Percentiles rank a stretch among this genome's conserved stretches.
Evolutionary conservation across 2,888 invertebrate species (phyloP).

Genomic region (Idaea dimidiata): DNA sequence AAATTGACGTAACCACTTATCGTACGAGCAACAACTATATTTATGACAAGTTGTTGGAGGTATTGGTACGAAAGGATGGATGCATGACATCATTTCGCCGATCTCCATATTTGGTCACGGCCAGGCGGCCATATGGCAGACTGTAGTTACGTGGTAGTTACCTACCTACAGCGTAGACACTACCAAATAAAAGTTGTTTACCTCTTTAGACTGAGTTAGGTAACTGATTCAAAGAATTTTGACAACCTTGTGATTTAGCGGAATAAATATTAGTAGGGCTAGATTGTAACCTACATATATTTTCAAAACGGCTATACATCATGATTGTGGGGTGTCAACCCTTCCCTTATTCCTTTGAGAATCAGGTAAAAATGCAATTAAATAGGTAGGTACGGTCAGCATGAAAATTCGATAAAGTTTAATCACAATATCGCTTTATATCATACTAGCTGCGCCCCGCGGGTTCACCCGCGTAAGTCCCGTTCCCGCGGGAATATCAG

Average conservation of each 20-base stretch:
- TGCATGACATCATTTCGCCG: conserved; percentile 41
- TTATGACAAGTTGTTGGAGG: conserved; percentile 12
- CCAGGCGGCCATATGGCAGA: conserved; percentile 13
- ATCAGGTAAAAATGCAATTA: too few relatives aligned
- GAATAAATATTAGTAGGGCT: neutral
- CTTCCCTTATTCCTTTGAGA: too few relatives aligned
- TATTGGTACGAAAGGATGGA: conserved; percentile 13
- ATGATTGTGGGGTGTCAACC: too few relatives aligned
- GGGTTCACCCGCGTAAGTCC: too few relatives aligned
- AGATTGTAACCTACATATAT: too few relatives aligned
- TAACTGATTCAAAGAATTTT: neutral
- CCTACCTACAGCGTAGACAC: neutral
- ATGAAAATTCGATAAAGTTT: too few relatives aligned
- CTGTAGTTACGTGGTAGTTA: too few relatives aligned
- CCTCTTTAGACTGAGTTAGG: neutral
- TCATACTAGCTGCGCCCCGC: too few relatives aligned
- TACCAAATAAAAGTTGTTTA: neutral
- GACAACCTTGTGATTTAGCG: neutral
- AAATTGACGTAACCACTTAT: neutral
- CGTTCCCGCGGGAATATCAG: too few relatives aligned
- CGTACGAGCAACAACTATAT: neutral
- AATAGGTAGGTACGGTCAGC: too few relatives aligned
- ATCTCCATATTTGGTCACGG: conserved; percentile 35
- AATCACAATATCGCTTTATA: too few relatives aligned
- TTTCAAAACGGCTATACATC: too few relatives aligned